These are phyloP conservation scores for Endomychus coccineus DNA, from an alignment of 2,888 invertebrate species.

Conservation along the genomic window DNA sequence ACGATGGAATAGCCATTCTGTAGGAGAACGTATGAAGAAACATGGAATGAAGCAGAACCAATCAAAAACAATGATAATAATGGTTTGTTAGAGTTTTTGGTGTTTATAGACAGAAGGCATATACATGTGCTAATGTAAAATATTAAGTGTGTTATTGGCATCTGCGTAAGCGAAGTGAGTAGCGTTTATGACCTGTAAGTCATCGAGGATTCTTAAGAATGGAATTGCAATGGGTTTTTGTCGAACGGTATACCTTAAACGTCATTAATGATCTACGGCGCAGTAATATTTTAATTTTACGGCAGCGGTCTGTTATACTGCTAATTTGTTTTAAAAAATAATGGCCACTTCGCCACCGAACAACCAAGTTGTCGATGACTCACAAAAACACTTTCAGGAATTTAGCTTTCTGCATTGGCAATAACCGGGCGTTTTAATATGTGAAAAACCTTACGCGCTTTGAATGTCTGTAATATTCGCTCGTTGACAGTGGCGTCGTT, in stretches of 20 bases:
- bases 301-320: conserved; percentile 13
- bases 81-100: no score
- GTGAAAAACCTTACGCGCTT: no score
- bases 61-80: background rate
- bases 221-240: conserved; percentile 31
- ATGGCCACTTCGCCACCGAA: conserved; percentile 15
- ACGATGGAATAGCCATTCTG: no score
- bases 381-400: conserved; percentile 14
- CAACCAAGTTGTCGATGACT: conserved; percentile 14
- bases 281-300: conserved; percentile 16
- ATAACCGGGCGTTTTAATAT: no score
- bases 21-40: no score
- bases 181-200: conserved; percentile 31
- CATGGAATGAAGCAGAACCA: background rate
- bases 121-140: conserved; percentile 12
- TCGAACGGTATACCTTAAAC: conserved; percentile 13
- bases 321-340: conserved; percentile 18
- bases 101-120: background rate
- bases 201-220: conserved; percentile 29
- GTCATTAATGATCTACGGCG: conserved; percentile 16
- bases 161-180: conserved; percentile 33
- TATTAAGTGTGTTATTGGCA: conserved; percentile 18
- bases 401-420: conserved; percentile 12
- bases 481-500: no score
- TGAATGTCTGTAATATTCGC: no score